A percentile compares a stretch with the other conserved stretches of the same genome.
Conservation (phyloP, 2,888 invertebrate genomes). For the Eristalinus aeneus region DNA sequence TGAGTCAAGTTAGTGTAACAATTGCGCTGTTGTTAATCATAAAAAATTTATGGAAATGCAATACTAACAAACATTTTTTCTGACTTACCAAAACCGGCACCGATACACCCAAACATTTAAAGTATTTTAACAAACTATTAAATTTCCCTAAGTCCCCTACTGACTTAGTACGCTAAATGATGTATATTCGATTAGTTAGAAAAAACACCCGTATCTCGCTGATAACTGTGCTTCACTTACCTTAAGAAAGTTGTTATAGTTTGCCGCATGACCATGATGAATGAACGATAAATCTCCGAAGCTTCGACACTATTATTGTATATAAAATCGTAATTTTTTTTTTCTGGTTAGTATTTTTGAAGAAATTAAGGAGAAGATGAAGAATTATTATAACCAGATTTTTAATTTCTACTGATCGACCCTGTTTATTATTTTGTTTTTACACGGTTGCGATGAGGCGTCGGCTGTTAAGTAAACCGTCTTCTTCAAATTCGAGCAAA, state of each 20-base stretch:
- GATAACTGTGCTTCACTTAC: constrained; percentile 47
- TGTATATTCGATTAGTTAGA: neutral
- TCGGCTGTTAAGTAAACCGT: constrained; percentile 63
- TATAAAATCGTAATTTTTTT: neutral
- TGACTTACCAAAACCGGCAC: constrained; percentile 84
- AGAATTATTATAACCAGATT: constrained; percentile 71
- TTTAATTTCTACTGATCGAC: constrained; percentile 70
- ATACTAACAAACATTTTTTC: constrained; percentile 6
- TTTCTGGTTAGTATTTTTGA: neutral
- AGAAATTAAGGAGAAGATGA: neutral
- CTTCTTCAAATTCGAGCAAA: constrained; percentile 53
- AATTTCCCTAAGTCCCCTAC: constrained; percentile 69
- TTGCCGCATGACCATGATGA: constrained; percentile 31
- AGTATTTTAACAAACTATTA: constrained; percentile 54
- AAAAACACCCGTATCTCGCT: neutral
- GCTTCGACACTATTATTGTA: constrained; percentile 72
- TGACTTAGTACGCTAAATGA: constrained; percentile 72
- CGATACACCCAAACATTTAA: constrained; percentile 82
- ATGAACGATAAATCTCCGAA: constrained; percentile 72
- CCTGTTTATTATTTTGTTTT: constrained; percentile 44
- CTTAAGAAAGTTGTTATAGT: constrained; percentile 51
- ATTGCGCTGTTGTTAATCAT: constrained; percentile 73
- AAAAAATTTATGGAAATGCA: constrained; percentile 10
- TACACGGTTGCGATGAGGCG: constrained; percentile 42
- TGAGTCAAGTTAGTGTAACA: constrained; percentile 76